Evolutionary conservation across 2,888 invertebrate species (phyloP).

Genomic region (Pseudococcus longispinus): DNA sequence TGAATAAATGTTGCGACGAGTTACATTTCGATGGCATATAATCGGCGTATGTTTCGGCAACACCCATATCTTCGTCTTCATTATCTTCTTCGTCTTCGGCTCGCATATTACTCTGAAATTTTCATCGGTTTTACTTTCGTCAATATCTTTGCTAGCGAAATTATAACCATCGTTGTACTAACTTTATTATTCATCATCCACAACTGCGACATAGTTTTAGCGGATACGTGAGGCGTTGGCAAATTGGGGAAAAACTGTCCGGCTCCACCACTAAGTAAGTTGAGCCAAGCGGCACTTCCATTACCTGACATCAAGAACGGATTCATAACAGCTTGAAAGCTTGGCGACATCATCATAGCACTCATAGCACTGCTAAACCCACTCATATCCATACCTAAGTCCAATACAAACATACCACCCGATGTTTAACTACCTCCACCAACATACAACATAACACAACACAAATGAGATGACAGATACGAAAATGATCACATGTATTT

Average conservation of each 20-base stretch:
- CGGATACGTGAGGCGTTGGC: conserved; percentile 62
- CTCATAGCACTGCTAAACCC: conserved; percentile 62
- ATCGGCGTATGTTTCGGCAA: conserved; percentile 97
- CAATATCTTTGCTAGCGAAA: not conserved
- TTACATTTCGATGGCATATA: conserved; percentile 96
- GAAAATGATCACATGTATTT: not conserved
- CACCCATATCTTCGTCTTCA: conserved; percentile 78
- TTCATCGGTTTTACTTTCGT: not conserved
- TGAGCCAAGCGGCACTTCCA: conserved; percentile 59
- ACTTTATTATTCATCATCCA: conserved; percentile 60
- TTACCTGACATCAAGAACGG: conserved; percentile 62
- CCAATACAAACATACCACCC: conserved; percentile 54
- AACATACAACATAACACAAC: not conserved
- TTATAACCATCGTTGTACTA: not conserved
- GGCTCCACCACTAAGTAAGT: conserved; percentile 62
- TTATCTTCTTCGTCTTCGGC: conserved; percentile 61
- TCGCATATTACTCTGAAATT: conserved; percentile 36
- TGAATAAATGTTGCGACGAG: conserved; percentile 59
- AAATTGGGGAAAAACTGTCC: conserved; percentile 63
- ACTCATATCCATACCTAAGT: conserved; percentile 63
- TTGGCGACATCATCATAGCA: conserved; percentile 63
- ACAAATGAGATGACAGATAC: not conserved
- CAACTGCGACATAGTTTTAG: conserved; percentile 58
- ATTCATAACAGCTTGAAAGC: conserved; percentile 64
- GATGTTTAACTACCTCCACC: conserved; percentile 44